phyloP scores from a whole-genome alignment of 2,888 invertebrate genomes.

The Cephonodes hylas region DNA sequence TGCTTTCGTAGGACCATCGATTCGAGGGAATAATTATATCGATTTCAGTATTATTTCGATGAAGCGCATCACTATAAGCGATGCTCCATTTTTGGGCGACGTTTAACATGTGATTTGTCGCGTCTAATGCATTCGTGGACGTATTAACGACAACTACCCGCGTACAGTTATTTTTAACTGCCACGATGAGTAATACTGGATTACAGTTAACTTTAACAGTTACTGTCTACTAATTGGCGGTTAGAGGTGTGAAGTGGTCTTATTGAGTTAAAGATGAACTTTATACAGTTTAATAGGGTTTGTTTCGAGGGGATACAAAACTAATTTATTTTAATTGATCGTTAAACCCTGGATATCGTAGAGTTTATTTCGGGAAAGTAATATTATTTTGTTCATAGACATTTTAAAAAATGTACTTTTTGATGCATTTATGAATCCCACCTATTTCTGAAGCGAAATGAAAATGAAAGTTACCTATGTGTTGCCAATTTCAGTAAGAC shows the following conservation, averaged over 20 bases:
- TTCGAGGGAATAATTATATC: not conserved
- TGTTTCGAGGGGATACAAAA: not conserved
- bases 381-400: no score
- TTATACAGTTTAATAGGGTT: not conserved
- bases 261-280: not conserved
- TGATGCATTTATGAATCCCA: no score
- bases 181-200: not conserved
- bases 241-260: not conserved
- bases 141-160: slow-evolving; percentile 4
- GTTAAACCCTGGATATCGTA: not conserved
- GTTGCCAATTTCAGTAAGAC: no score
- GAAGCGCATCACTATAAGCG: not conserved
- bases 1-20: not conserved
- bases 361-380: no score
- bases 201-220: slow-evolving; percentile 4
- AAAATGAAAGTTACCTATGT: no score
- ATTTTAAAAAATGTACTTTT: no score
- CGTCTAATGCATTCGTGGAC: slow-evolving; percentile 2
- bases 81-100: slow-evolving; percentile 7
- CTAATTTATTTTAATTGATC: not conserved
- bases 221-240: not conserved
- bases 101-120: slow-evolving; percentile 9
- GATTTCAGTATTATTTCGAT: not conserved
- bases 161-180: not conserved
- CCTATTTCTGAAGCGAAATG: no score